Percentiles rank a stretch among this genome's conserved stretches.
These are phyloP conservation scores for Drosophila atroscutellata DNA, from an alignment of 2,888 invertebrate species.

Conservation along the genomic window DNA sequence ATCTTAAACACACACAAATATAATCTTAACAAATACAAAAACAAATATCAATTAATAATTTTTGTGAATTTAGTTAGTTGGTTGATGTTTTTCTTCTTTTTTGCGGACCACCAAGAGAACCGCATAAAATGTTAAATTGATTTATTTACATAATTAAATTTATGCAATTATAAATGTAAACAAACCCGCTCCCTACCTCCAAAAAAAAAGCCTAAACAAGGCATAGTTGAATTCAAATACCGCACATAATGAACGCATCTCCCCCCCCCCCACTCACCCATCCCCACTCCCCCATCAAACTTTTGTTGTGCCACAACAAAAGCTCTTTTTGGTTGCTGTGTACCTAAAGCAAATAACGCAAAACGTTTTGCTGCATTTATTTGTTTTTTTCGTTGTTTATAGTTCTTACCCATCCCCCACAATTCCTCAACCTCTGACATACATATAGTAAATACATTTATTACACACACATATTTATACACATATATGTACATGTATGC, in stretches of 20 bases:
- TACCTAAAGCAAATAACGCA: constrained; percentile 61
- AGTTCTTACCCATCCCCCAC: constrained; percentile 6
- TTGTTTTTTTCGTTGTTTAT: constrained; percentile 43
- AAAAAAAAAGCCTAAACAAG: constrained; percentile 29
- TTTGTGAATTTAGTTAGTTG: constrained; percentile 58
- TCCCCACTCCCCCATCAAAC: neutral
- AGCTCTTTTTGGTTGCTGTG: constrained; percentile 36
- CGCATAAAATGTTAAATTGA: constrained; percentile 72
- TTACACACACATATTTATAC: constrained; percentile 19
- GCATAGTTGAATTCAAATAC: constrained; percentile 20
- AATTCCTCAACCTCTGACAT: constrained; percentile 11
- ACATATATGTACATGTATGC: constrained; percentile 50
- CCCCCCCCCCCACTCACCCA: too few relatives aligned
- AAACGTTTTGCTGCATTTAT: constrained; percentile 68
- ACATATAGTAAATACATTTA: constrained; percentile 12
- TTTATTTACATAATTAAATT: constrained; percentile 77
- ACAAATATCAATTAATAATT: constrained; percentile 44
- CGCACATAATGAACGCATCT: constrained; percentile 13
- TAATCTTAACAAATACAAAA: constrained; percentile 52
- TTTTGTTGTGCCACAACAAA: constrained; percentile 3
- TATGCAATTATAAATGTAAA: constrained; percentile 78
- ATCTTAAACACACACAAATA: constrained; percentile 38
- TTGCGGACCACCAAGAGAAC: constrained; percentile 29
- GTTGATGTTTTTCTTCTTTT: constrained; percentile 42
- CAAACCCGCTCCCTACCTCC: constrained; percentile 31